Evolutionary conservation across 2,888 invertebrate species (phyloP).

Genomic region (Steinernema carpocapsae): DNA sequence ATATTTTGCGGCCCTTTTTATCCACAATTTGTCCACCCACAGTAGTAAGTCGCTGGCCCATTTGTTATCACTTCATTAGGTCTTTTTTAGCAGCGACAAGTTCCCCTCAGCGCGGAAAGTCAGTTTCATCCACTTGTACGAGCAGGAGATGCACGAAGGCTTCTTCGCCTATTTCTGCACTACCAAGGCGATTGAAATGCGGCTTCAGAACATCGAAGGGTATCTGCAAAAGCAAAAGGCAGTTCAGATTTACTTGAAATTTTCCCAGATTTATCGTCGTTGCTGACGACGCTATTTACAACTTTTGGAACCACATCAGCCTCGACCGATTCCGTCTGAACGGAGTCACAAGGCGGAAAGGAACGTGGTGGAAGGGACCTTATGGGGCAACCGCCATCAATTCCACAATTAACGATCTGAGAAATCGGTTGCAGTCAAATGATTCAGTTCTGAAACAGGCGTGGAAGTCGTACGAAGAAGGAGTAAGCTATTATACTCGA

Average conservation of each 20-base stretch:
- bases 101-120: conserved; percentile 9
- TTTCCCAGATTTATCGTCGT: conserved; percentile 1
- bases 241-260: background rate
- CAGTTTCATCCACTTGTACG: conserved; percentile 31
- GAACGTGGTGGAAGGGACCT: conserved; percentile 24
- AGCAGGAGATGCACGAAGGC: conserved; percentile 25
- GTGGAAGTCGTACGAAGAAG: conserved; percentile 1
- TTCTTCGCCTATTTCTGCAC: conserved; percentile 27
- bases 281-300: conserved; percentile 27
- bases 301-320: conserved; percentile 24
- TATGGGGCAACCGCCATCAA: conserved; percentile 7
- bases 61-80: too few relatives aligned
- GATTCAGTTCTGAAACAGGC: background rate
- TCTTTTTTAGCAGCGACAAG: background rate
- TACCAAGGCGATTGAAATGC: conserved; percentile 17
- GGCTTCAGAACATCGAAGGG: conserved; percentile 30
- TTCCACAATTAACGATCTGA: background rate
- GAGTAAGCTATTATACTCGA: conserved; percentile 2
- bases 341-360: conserved; percentile 1
- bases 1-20: conserved; percentile 26
- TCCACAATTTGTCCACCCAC: conserved; percentile 7
- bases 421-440: background rate
- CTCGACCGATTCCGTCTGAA: conserved; percentile 25
- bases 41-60: background rate
- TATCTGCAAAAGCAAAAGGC: background rate